Evolutionary conservation across 1,140 invertebrate genomes (phyloP).

Genomic region (Aleiodes sp.): DNA sequence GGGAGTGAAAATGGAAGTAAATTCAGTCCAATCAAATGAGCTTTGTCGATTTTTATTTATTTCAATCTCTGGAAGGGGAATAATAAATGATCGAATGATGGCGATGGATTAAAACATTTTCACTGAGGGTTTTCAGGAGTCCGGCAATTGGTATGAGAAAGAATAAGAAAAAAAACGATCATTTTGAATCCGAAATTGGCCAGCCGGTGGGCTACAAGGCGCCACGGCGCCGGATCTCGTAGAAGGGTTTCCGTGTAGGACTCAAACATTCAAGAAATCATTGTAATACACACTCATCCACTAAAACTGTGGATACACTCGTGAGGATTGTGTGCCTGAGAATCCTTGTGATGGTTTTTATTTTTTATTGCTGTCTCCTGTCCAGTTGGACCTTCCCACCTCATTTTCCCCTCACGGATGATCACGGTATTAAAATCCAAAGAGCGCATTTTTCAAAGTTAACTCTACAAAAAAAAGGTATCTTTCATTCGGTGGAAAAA

Average conservation of each 20-base stretch:
- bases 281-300: constrained; percentile 4
- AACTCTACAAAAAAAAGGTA: too few species aligned
- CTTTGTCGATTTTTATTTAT: neutral
- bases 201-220: constrained; percentile 45
- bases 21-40: neutral
- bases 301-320: constrained; percentile 19
- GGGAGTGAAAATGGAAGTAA: neutral
- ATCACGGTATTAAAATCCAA: neutral
- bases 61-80: neutral
- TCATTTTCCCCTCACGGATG: constrained; percentile 14
- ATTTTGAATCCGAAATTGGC: constrained; percentile 23
- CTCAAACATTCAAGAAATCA: constrained; percentile 46
- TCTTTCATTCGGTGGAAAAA: too few species aligned
- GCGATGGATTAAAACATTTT: constrained; percentile 14
- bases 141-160: neutral
- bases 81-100: neutral
- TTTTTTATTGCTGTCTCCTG: constrained; percentile 14
- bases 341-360: constrained; percentile 7
- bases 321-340: constrained; percentile 19
- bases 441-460: too few species aligned
- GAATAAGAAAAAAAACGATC: constrained; percentile 6
- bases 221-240: constrained; percentile 65
- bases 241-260: constrained; percentile 67
- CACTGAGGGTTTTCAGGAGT: neutral
- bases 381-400: neutral